Evolutionary conservation across 1,140 invertebrate species (phyloP).

Genomic region (Bombus consobrinus): DNA sequence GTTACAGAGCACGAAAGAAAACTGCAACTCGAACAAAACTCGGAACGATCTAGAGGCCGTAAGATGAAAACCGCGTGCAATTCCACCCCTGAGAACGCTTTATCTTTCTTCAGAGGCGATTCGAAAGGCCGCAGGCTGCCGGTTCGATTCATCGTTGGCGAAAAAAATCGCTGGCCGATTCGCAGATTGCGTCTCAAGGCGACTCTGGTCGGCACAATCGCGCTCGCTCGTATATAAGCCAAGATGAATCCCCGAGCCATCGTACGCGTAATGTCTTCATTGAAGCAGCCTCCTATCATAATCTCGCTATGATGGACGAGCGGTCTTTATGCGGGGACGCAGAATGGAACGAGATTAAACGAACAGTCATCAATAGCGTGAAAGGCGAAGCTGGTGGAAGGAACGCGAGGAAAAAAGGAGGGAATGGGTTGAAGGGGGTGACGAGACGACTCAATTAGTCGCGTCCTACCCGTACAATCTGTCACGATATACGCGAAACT

Average conservation of each 20-base stretch:
- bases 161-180: conserved; percentile 21
- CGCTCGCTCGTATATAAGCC: conserved; percentile 37
- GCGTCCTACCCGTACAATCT: conserved; percentile 31
- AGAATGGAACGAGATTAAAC: conserved; percentile 75
- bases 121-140: conserved; percentile 9
- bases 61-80: neutral
- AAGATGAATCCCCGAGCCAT: conserved; percentile 73
- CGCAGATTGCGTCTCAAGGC: conserved; percentile 45
- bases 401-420: neutral
- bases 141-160: conserved; percentile 33
- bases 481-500: conserved; percentile 51
- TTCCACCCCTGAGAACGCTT: neutral
- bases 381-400: neutral
- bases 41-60: neutral
- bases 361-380: conserved; percentile 73
- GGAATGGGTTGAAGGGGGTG: neutral
- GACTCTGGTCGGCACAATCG: conserved; percentile 22
- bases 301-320: conserved; percentile 78
- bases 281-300: conserved; percentile 77
- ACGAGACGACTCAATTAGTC: conserved; percentile 61
- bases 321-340: conserved; percentile 74
- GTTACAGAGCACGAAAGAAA: neutral
- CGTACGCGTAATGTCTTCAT: conserved; percentile 79
- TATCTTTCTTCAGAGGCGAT: conserved; percentile 13
- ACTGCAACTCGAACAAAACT: too few species aligned